phyloP scores from a whole-genome alignment of 2,113 vertebrate species.

The Sciurus niger region DNA sequence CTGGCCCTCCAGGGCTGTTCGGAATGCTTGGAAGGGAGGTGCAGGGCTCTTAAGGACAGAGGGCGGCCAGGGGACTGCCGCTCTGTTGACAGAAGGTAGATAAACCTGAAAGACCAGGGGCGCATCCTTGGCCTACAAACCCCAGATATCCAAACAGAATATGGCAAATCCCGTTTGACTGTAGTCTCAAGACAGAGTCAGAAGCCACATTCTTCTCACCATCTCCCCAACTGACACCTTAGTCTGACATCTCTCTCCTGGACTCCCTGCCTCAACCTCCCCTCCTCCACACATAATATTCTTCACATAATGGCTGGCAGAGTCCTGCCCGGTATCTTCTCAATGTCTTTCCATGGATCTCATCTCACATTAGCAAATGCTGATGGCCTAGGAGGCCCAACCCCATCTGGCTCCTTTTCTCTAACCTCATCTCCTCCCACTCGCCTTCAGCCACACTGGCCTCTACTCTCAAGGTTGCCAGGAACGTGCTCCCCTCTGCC shows the following conservation, averaged over 20 bases:
- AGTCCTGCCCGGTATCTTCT: not conserved
- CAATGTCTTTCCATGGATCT: not conserved
- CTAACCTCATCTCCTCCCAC: not conserved
- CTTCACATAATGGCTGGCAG: not conserved
- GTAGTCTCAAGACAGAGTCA: not conserved
- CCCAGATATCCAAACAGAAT: not conserved
- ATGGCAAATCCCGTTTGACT: not conserved
- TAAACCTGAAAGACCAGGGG: not conserved
- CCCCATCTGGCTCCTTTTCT: not conserved
- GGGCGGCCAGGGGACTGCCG: not conserved
- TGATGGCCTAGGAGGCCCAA: not conserved
- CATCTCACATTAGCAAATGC: not conserved
- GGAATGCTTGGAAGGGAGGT: not conserved
- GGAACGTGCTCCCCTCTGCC: not conserved
- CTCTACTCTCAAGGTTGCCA: not conserved
- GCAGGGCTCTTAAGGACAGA: not conserved
- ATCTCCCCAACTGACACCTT: accelerated
- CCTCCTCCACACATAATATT: not conserved
- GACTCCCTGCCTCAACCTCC: not conserved
- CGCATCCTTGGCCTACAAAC: not conserved
- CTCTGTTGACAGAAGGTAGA: not conserved
- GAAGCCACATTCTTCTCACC: not conserved
- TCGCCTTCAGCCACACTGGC: not conserved
- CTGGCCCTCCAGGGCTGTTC: not conserved
- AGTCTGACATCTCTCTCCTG: not conserved